These are phyloP conservation scores for Tautogolabrus adspersus DNA, from an alignment of 2,113 vertebrate species.

Conservation along the genomic window DNA sequence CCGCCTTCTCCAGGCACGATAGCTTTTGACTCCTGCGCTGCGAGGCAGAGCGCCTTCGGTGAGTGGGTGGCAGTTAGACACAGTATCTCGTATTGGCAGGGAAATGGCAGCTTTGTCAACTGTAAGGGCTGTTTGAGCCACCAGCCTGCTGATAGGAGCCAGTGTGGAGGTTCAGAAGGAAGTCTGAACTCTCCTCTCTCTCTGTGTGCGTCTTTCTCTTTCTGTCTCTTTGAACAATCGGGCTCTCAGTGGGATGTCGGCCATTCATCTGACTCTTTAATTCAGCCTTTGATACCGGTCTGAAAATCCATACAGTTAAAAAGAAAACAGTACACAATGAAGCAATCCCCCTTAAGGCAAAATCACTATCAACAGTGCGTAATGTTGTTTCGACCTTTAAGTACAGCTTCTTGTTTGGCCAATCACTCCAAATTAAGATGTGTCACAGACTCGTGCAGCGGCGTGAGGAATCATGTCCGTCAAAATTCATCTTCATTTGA, in stretches of 20 bases:
- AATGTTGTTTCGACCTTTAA: not conserved
- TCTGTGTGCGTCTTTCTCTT: slow-evolving; percentile 7
- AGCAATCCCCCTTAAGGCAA: not conserved
- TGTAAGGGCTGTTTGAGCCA: slow-evolving; percentile 62
- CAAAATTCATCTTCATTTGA: too few species aligned
- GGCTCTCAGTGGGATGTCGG: slow-evolving; percentile 35
- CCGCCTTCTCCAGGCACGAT: slow-evolving; percentile 67
- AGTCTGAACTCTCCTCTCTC: slow-evolving; percentile 41
- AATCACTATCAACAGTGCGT: not conserved
- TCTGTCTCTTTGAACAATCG: slow-evolving; percentile 44
- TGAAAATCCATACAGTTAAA: slow-evolving; percentile 37
- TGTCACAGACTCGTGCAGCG: not conserved
- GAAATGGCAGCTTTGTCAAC: slow-evolving; percentile 77
- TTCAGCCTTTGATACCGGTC: slow-evolving; percentile 19
- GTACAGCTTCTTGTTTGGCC: not conserved
- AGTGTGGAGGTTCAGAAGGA: slow-evolving; percentile 55
- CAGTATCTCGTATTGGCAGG: slow-evolving; percentile 69
- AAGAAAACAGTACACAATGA: slow-evolving; percentile 16
- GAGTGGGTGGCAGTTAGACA: slow-evolving; percentile 74
- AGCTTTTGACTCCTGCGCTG: slow-evolving; percentile 74
- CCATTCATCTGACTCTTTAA: slow-evolving; percentile 41
- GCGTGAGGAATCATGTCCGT: not conserved
- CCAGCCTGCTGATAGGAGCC: slow-evolving; percentile 61
- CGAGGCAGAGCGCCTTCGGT: slow-evolving; percentile 54
- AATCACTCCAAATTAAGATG: not conserved